Evolutionary conservation across 2,888 invertebrate genomes (phyloP).

Genomic region (Sialis lutaria): DNA sequence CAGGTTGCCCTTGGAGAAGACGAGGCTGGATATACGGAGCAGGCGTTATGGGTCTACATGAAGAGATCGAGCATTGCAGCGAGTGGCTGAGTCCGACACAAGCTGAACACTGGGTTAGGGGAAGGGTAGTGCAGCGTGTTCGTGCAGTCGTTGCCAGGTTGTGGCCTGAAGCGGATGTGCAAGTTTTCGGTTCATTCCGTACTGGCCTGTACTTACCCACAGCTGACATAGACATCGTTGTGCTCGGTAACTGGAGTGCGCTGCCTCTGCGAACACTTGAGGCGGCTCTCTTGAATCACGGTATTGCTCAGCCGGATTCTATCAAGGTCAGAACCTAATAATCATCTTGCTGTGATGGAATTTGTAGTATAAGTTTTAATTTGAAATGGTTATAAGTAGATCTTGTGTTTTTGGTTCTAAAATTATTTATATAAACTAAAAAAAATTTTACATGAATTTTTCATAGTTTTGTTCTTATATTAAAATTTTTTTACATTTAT

Average conservation of each 20-base stretch:
- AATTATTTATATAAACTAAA: too few relatives aligned
- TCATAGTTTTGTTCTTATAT: too few relatives aligned
- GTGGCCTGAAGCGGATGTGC: conserved; percentile 89
- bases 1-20: conserved; percentile 71
- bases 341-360: conserved; percentile 1
- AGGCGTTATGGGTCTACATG: conserved; percentile 78
- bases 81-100: conserved; percentile 85
- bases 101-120: conserved; percentile 78
- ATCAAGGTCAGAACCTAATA: conserved; percentile 51
- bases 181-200: conserved; percentile 95
- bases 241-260: conserved; percentile 73
- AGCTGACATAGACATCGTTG: conserved; percentile 55
- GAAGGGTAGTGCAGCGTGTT: conserved; percentile 79
- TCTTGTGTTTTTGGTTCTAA: too few relatives aligned
- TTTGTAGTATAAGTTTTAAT: too few relatives aligned
- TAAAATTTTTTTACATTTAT: too few relatives aligned
- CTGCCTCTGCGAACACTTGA: conserved; percentile 83
- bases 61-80: conserved; percentile 95
- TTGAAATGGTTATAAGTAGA: too few relatives aligned
- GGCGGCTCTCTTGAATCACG: conserved; percentile 73
- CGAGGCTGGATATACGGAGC: conserved; percentile 59
- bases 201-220: conserved; percentile 96
- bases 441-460: too few relatives aligned
- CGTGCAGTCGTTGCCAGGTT: conserved; percentile 70
- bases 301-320: conserved; percentile 74